These are phyloP conservation scores for Eleginops maclovinus DNA, from an alignment of 2,113 vertebrate genomes.

Conservation along the genomic window DNA sequence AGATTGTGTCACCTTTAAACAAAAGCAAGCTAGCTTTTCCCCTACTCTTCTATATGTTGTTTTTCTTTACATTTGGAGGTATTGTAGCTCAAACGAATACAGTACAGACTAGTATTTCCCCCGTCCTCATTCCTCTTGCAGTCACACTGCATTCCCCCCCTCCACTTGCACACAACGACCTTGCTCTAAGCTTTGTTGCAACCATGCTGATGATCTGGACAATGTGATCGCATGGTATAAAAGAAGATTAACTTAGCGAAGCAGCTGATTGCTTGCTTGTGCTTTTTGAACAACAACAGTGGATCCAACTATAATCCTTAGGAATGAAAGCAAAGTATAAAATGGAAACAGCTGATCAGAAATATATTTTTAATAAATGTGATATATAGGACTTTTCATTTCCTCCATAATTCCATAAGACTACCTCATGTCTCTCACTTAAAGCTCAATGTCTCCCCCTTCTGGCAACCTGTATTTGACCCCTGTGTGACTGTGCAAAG, in stretches of 20 bases:
- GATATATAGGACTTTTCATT: neutral
- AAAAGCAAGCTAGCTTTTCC: neutral
- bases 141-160: neutral
- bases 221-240: constrained; percentile 43
- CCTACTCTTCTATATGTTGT: neutral
- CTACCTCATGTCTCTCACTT: neutral
- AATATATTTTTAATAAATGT: neutral
- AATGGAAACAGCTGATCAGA: neutral
- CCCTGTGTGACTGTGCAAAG: neutral
- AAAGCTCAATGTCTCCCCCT: constrained; percentile 69
- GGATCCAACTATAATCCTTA: neutral
- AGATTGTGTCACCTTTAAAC: neutral
- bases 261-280: constrained; percentile 24
- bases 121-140: constrained; percentile 4
- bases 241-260: constrained; percentile 46
- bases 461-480: constrained; percentile 39
- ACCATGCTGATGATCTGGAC: constrained; percentile 37
- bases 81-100: neutral
- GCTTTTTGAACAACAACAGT: neutral
- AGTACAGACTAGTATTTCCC: constrained; percentile 7
- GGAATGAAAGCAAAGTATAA: neutral
- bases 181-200: constrained; percentile 30
- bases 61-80: neutral
- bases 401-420: neutral
- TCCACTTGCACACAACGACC: neutral